phyloP scores from a whole-genome alignment of 2,888 invertebrate genomes.

The Drosophila koepferae region DNA sequence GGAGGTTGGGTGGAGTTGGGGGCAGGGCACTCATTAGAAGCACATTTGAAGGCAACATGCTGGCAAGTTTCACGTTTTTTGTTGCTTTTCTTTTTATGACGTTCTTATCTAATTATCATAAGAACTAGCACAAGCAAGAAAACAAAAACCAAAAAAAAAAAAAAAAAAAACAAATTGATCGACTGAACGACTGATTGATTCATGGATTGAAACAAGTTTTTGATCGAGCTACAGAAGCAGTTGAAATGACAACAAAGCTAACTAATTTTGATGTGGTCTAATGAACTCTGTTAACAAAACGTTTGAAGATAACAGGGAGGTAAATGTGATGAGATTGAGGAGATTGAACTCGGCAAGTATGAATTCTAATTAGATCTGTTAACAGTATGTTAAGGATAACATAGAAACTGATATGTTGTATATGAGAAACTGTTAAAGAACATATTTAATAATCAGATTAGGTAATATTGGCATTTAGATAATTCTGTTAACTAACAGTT shows the following conservation, averaged over 20 bases:
- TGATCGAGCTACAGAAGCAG: conserved; percentile 7
- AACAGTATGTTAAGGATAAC: neutral
- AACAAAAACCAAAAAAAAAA: neutral
- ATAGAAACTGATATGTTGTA: no score
- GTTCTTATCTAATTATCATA: conserved; percentile 69
- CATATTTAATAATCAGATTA: no score
- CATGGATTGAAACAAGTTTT: conserved; percentile 38
- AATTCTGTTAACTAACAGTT: no score
- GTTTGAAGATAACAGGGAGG: neutral
- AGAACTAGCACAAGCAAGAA: conserved; percentile 49
- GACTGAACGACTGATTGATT: conserved; percentile 53
- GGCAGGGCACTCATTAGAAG: conserved; percentile 56
- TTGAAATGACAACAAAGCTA: conserved; percentile 27
- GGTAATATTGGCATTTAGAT: no score
- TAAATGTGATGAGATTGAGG: neutral
- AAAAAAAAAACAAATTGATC: conserved; percentile 11
- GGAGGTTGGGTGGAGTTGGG: neutral
- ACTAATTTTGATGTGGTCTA: conserved; percentile 48
- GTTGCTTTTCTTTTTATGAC: conserved; percentile 47
- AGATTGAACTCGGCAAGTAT: no score
- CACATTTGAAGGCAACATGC: conserved; percentile 22
- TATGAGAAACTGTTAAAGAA: neutral
- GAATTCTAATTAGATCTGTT: neutral
- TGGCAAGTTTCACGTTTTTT: conserved; percentile 71
- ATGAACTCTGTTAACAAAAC: conserved; percentile 40